Evolutionary conservation across 1,140 invertebrate genomes (phyloP), one percentile per base, ranked within the genome.

Genomic region (Oncopodura yosiiana): DNA sequence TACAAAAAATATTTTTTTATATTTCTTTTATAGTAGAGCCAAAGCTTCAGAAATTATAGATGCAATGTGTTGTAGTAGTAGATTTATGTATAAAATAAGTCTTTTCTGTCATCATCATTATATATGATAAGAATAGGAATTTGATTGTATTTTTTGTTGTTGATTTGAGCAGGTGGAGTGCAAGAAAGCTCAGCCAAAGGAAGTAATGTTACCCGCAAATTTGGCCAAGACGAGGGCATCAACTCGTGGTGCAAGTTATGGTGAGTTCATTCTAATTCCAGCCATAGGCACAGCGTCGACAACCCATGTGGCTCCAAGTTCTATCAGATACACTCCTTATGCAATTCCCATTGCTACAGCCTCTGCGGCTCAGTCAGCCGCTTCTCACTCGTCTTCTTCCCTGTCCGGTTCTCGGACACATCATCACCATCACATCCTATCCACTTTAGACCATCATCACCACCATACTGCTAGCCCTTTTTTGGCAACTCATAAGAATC

Each of bases 141-240:
- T 34, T 34, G n/a, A 34, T 34, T 8, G 23, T 43, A 39, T 49
- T 58, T 54, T 37, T 55, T 54, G 30, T 34, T 61, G 68, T 70
- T 70, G 64, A 66, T 70, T 81, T 75, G 49, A 64, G 24, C 78
- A 97, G 93, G 93, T 97, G 74, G 93, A 98, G 79, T 96, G 93
- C 78, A 97, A 97, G 82, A 96, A 97, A 77, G 94, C 94, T 70
- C 94, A 98, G 74, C 94, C 94, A 52, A 98, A 98, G 79, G 94
- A 98, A 79, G 93, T 98, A 66, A 97, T 98, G 93, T 81, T 95
- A 70, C 90, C 91, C 66, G 84, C 88, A 56, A 92, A 90, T 73
- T 74, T 90, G 75, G 88, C 87, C 66, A 91, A 92, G 79, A 91
- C 87, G 72, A 81, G 88, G 71, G 87, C 87, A 66, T 86, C 87